Base-by-base conservation (phyloP, 2,888 invertebrate genomes). In the Eupithecia dodoneata region DNA sequence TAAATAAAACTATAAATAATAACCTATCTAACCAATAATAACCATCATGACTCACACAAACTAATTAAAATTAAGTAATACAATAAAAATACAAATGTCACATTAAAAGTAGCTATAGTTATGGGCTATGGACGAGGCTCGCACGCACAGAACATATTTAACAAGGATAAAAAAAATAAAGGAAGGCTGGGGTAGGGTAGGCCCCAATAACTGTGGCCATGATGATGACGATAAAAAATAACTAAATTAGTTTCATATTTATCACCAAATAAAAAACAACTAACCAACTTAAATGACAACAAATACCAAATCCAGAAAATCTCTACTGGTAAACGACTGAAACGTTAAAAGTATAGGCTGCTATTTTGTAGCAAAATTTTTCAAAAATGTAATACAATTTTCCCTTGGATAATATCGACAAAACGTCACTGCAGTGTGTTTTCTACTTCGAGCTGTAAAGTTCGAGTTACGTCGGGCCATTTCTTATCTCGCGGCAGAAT, bases 401-500 rank as follows among this genome's bases (percentile, higher is more conserved):
- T 7, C 67, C 9, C 7, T 44, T 7, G 7, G 67, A 13, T 44
- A 45, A 69, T 47, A 69, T 69, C 18, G 69, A 71, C 41, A 71
- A 52, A 52, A 71, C n/a, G 71, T 52, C 71, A 71, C 71, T 71
- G 52, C n/a, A 49, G 71, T 49, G 41, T 49, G 52, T 52, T 71
- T 52, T 49, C 52, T 71, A 7, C 71, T 71, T 41, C 52, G 13
- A 71, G 47, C 49, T 30, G 52, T 45, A 6, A 45, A 1, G 45
- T 52, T 18, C 10, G 13, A 47, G 49, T 13, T 41, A 42, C 69
- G 69, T 47, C 69, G 47, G 44, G n/a, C 45, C 45, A 45, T 69
- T 69, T 69, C 74, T 65, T 72, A 74, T 72, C 72, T 72, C 75
- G 72, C 74, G 72, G 77, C 45, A 69, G 45, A 69, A 69, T 69